Evolutionary conservation across 2,113 vertebrate species (phyloP).

Genomic region (Penelope pileata): DNA sequence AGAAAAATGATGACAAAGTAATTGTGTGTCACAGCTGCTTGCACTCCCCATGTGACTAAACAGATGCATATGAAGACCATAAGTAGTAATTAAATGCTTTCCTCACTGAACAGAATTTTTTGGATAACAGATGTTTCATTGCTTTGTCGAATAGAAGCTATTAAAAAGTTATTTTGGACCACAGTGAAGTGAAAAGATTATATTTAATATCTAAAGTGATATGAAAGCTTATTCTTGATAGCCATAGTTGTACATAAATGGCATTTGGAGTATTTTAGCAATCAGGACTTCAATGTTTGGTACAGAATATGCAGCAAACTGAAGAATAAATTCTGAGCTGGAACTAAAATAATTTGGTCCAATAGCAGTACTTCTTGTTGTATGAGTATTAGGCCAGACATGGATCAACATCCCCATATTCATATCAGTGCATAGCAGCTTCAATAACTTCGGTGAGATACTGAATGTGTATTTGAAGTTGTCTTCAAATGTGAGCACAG

Average conservation of each 20-base stretch:
- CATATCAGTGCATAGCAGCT: neutral
- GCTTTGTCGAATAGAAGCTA: neutral
- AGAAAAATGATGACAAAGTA: neutral
- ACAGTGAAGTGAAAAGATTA: neutral
- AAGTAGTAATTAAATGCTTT: conserved; percentile 27
- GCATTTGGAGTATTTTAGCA: neutral
- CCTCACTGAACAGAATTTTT: neutral
- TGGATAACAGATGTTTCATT: neutral
- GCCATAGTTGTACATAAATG: neutral
- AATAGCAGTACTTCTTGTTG: neutral
- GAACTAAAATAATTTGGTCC: neutral
- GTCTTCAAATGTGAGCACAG: neutral
- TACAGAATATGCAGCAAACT: neutral
- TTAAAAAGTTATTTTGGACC: neutral
- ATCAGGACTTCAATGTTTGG: neutral
- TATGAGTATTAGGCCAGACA: neutral
- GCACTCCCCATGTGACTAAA: conserved; percentile 1
- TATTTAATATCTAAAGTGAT: neutral
- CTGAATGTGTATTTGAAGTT: neutral
- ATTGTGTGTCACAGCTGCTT: neutral
- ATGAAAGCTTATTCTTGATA: neutral
- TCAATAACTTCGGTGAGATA: too few relatives aligned
- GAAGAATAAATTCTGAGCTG: neutral
- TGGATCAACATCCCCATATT: too few relatives aligned
- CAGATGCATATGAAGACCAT: conserved; percentile 1